Evolutionary conservation across 2,888 invertebrate species (phyloP).

Genomic region (Biston betularia): DNA sequence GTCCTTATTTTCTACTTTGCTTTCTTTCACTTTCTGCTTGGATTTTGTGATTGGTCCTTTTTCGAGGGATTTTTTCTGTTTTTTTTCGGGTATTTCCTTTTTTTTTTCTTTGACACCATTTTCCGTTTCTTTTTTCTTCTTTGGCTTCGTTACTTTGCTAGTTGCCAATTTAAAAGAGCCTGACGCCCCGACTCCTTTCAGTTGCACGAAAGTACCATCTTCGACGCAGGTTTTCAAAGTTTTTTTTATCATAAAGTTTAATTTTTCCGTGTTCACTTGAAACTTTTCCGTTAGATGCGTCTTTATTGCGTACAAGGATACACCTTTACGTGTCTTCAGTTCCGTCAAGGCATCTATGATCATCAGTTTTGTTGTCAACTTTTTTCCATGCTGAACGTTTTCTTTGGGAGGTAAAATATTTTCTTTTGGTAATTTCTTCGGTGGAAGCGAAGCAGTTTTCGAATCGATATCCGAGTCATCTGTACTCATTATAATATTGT

Average conservation of each 20-base stretch:
- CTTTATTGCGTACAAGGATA: slow-evolving; percentile 74
- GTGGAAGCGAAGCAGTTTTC: slow-evolving; percentile 42
- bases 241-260: slow-evolving; percentile 69
- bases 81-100: slow-evolving; percentile 31
- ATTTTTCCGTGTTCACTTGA: slow-evolving; percentile 62
- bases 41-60: slow-evolving; percentile 39
- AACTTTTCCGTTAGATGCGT: slow-evolving; percentile 68
- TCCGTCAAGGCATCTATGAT: slow-evolving; percentile 64
- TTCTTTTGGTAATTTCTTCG: slow-evolving; percentile 48
- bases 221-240: slow-evolving; percentile 66
- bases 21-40: slow-evolving; percentile 3
- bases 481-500: background rate
- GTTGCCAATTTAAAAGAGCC: slow-evolving; percentile 73
- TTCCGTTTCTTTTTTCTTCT: slow-evolving; percentile 42
- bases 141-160: slow-evolving; percentile 51
- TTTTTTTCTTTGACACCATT: slow-evolving; percentile 21
- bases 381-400: slow-evolving; percentile 58
- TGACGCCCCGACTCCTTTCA: slow-evolving; percentile 69
- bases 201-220: slow-evolving; percentile 66
- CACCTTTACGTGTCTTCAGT: slow-evolving; percentile 69
- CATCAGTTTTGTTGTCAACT: slow-evolving; percentile 69
- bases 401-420: slow-evolving; percentile 50
- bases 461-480: slow-evolving; percentile 42
- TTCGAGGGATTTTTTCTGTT: slow-evolving; percentile 25
- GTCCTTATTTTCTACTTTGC: slow-evolving; percentile 2